Evolutionary conservation across 1,140 invertebrate species (phyloP), one percentile per base, ranked within the genome.

Genomic region (Drosophila baimaii): DNA sequence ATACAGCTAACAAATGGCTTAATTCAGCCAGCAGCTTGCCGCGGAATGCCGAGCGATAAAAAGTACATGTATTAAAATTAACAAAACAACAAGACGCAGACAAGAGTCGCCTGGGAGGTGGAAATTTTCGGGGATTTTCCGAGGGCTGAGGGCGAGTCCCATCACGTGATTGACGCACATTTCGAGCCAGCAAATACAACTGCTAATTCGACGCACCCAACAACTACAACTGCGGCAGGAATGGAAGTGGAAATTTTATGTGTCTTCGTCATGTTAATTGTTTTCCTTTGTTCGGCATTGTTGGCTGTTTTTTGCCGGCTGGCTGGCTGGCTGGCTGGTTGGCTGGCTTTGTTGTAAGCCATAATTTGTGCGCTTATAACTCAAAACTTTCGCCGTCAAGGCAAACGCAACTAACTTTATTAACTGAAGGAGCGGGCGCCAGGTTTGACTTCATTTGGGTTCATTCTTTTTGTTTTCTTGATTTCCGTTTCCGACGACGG

Each of bases 221-320:
- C 65, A 58, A 75, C 35, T 35, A 25, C 29, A 27, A 33, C 54
- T 6, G 58, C 1, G 51, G n/a, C 29, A 19, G 47, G 37, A 52
- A 29, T 56, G 47, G 41, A 74, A 75, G 71, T 73, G 64, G 64
- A 77, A 74, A 79, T 89, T 88, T 89, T 80, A 89, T 88, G 84
- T 88, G 84, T 84, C 80, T 88, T 89, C 80, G 83, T 89, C 84
- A 88, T 88, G 83, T 88, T 88, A 88, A 88, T 89, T 88, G 80
- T 88, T 80, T 81, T 72, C 64, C 77, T 74, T 81, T 77, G 72
- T 77, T 77, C 54, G 49, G 65, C 69, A 52, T 71, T 78, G 51
- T 64, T 41, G 77, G 7, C 29, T 47, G 61, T 52, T 76, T 33
- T 65, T 68, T 71, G 55, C 55, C 29, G 46, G 31, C 23, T 49